A percentile compares a stretch with the other conserved stretches of the same genome.
phyloP scores from a whole-genome alignment of 2,888 invertebrate species.

The Halocaridina rubra region DNA sequence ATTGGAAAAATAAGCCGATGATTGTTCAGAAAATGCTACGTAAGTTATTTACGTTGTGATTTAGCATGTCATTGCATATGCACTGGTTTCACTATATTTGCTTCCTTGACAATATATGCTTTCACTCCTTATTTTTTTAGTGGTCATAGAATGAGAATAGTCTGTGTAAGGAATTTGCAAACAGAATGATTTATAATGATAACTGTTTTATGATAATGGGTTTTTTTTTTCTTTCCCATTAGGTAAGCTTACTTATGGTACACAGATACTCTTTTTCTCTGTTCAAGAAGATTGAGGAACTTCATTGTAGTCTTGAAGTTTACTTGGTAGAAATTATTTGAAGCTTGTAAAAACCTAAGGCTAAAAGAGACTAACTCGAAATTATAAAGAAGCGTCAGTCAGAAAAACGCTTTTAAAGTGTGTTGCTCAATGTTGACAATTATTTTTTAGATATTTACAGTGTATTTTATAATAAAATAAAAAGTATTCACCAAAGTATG shows the following conservation, averaged over 20 bases:
- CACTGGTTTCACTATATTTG: background rate
- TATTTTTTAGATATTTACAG: background rate
- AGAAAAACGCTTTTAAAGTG: too few species aligned
- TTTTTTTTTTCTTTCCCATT: background rate
- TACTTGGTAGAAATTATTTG: background rate
- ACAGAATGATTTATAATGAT: background rate
- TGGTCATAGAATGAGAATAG: background rate
- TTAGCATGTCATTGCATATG: too few species aligned
- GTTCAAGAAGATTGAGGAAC: background rate
- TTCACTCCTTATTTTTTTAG: too few species aligned
- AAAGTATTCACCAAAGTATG: too few species aligned
- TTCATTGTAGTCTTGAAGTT: background rate
- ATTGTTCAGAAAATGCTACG: slow-evolving; percentile 26
- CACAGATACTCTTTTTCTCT: slow-evolving; percentile 11
- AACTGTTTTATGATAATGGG: background rate
- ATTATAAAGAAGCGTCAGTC: too few species aligned
- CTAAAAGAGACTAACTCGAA: too few species aligned
- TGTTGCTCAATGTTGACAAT: background rate
- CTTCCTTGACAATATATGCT: background rate
- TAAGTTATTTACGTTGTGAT: background rate
- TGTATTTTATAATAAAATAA: background rate
- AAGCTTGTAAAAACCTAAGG: too few species aligned
- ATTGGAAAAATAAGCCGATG: slow-evolving; percentile 71
- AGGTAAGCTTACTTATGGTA: background rate
- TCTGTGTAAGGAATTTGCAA: background rate